Base-by-base conservation (phyloP, 2,113 vertebrate genomes). In the Podilymbus podiceps region DNA sequence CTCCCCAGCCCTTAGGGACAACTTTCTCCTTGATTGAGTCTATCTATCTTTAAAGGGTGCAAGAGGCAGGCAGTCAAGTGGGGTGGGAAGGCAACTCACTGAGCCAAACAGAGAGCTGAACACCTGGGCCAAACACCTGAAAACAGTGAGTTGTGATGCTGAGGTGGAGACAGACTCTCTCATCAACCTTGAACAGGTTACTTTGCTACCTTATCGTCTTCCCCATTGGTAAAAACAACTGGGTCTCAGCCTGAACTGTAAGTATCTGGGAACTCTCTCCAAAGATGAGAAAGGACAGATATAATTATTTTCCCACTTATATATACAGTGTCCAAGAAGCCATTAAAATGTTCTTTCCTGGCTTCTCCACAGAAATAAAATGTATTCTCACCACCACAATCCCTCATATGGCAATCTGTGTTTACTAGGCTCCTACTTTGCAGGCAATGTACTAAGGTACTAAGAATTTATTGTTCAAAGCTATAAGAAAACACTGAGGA, bases 271-370 rank as follows among this genome's bases (percentile, higher is more conserved):
- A 53, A 59, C 15, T 25, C 31, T 69, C 75, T 56, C 49, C 67
- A 69, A 78, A 77, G 20, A n/a, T 33, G 7, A 63, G 24, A 60
- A 33, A 76, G 8, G 15, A 25, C 18, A 30, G 38, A 35, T 12
- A 4, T 9, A 24, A 25, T 30, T 73, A 22, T 52, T 75, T 63
- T 56, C 53, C 16, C 9, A 47, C 15, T 50, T 11, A 17, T 2
- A 30, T 2, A 21, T 3, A 5, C 0, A 2, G 28, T 12, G 22
- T 2, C 12, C 16, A 38, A 59, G 82, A 86, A 59, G 7, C 2
- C 11, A 56, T 25, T 8, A 44, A 90, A 78, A 30, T 15, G 2
- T 20, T 78, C 62, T 6, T 31, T 89, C 35, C 15, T 64, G 13
- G 4, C 5, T 77, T 87, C 16, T 30, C 18, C n/a, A 38, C 4